Evolutionary conservation across 2,797 vertebrate species (phyloP).

Genomic region (Urosaurus nigricauda): DNA sequence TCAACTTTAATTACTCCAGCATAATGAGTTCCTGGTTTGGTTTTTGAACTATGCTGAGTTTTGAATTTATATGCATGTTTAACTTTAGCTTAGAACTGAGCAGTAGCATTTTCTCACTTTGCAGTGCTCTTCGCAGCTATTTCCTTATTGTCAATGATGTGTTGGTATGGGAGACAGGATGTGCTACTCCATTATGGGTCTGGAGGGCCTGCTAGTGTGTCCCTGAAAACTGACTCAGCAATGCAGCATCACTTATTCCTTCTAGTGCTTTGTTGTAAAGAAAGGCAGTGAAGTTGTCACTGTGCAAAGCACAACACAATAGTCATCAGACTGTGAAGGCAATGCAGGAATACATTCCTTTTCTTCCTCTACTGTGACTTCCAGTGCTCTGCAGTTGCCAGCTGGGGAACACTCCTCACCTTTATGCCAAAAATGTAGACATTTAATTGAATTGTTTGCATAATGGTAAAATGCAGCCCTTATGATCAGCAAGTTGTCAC

Average conservation of each 20-base stretch:
- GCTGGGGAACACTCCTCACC: neutral
- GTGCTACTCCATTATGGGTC: neutral
- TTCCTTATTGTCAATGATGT: neutral
- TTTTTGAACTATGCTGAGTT: neutral
- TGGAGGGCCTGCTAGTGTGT: neutral
- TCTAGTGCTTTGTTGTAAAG: neutral
- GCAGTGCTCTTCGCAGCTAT: neutral
- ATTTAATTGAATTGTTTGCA: neutral
- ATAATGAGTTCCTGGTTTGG: neutral
- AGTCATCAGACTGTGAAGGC: neutral
- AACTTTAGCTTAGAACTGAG: too few relatives aligned
- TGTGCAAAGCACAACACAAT: neutral
- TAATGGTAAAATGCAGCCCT: neutral
- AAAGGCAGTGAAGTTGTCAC: neutral
- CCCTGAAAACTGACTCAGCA: neutral
- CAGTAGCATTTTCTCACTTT: neutral
- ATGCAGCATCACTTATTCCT: neutral
- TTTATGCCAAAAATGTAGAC: neutral
- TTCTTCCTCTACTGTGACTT: neutral
- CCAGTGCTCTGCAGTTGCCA: neutral
- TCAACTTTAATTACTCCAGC: neutral
- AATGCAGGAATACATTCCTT: neutral
- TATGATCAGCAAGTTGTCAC: neutral
- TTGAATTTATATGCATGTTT: neutral
- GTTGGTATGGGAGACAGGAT: neutral